Evolutionary conservation across 2,797 vertebrate species (phyloP).

Genomic region (Hapalemur alaotrensis): DNA sequence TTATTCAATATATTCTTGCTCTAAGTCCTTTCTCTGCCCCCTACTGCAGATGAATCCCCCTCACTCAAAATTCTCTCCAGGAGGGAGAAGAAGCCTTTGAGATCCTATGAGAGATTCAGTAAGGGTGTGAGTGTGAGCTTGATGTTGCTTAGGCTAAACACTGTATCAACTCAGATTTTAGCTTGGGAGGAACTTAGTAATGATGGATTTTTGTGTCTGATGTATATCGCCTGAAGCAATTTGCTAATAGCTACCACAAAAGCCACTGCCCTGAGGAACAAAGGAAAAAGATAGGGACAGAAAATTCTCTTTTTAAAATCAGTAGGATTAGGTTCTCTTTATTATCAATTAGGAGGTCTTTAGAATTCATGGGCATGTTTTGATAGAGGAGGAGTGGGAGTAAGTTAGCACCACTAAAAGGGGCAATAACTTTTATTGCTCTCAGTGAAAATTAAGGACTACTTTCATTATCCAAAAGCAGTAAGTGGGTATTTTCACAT

Average conservation of each 20-base stretch:
- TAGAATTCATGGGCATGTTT: slow-evolving; percentile 49
- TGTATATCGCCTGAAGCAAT: not conserved
- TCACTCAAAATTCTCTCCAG: not conserved
- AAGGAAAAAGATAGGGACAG: not conserved
- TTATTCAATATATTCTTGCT: not conserved
- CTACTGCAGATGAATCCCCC: not conserved
- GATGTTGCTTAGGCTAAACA: not conserved
- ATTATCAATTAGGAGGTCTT: slow-evolving; percentile 65
- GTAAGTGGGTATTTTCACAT: slow-evolving; percentile 27
- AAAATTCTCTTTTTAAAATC: slow-evolving; percentile 18
- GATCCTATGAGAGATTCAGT: not conserved
- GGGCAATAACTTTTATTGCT: slow-evolving; percentile 69
- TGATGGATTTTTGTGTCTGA: not conserved
- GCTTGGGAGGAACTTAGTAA: not conserved
- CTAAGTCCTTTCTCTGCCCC: not conserved
- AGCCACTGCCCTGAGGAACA: not conserved
- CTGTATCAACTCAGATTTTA: not conserved
- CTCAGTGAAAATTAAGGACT: slow-evolving; percentile 57
- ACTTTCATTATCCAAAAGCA: slow-evolving; percentile 61
- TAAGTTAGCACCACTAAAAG: slow-evolving; percentile 57
- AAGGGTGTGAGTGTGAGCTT: not conserved
- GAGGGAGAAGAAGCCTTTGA: not conserved
- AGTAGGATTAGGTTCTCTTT: slow-evolving; percentile 49
- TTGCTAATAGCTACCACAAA: not conserved
- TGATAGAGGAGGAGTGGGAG: slow-evolving; percentile 46